A percentile compares a stretch with the other conserved stretches of the same genome.
Evolutionary conservation across 2,797 vertebrate genomes (phyloP).

Genomic region (Leptoclinus maculatus): DNA sequence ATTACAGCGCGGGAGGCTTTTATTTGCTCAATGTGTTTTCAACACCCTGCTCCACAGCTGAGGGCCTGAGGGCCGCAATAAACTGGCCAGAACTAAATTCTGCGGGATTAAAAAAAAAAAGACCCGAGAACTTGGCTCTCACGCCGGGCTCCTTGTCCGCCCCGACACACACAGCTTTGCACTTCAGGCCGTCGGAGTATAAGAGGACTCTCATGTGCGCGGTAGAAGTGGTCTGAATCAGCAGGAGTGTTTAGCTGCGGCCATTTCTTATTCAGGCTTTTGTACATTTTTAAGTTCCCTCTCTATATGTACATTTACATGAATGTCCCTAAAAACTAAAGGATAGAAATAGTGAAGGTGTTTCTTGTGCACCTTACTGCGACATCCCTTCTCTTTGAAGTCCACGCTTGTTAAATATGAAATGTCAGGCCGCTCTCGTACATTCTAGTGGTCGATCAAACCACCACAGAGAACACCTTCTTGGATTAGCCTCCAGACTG

Average conservation of each 20-base stretch:
- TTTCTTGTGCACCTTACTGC: no score
- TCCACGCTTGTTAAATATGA: not conserved
- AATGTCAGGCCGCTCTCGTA: not conserved
- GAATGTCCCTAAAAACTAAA: not conserved
- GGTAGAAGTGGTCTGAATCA: constrained; percentile 25
- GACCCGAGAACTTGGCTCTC: constrained; percentile 28
- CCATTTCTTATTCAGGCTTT: constrained; percentile 4
- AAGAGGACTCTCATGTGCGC: constrained; percentile 18
- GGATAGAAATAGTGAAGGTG: not conserved
- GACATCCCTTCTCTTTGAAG: not conserved
- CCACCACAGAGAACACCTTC: not conserved
- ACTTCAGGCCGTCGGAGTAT: constrained; percentile 21
- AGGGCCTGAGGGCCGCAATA: constrained; percentile 52
- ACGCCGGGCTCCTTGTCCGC: constrained; percentile 7
- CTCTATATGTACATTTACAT: not conserved
- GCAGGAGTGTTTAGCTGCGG: not conserved
- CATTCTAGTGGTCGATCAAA: not conserved
- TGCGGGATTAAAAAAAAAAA: no score
- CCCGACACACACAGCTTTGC: constrained; percentile 10
- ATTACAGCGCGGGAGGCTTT: constrained; percentile 66
- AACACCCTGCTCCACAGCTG: constrained; percentile 56
- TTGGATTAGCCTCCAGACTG: not conserved
- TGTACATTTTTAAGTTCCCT: not conserved
- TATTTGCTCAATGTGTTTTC: constrained; percentile 69
- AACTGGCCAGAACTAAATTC: constrained; percentile 47